Percentiles rank a stretch among this genome's conserved stretches.
Evolutionary conservation across 2,888 invertebrate genomes (phyloP).

Genomic region (Hermaeophaga mercurialis): DNA sequence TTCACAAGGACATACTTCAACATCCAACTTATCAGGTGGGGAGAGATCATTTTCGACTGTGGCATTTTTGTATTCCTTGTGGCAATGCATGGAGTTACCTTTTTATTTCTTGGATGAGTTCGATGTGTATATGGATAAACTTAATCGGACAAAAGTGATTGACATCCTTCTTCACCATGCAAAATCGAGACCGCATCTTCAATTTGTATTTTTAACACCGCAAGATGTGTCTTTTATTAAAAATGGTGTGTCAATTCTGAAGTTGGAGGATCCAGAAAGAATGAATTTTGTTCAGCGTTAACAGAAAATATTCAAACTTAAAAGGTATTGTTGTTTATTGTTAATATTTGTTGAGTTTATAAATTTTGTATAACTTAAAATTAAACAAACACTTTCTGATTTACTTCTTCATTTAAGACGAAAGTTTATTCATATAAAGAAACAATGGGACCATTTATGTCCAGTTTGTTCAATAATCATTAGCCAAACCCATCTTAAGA

Average conservation of each 20-base stretch:
- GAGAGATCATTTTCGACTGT: constrained; percentile 96
- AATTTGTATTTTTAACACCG: constrained; percentile 91
- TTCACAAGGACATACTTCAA: constrained; percentile 59
- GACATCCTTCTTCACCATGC: constrained; percentile 80
- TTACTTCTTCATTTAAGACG: no score
- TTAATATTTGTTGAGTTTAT: no score
- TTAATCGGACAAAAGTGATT: constrained; percentile 80
- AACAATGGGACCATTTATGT: no score
- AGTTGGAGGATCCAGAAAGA: constrained; percentile 36
- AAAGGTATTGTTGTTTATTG: no score
- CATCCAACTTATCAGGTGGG: constrained; percentile 87
- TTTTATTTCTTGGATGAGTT: constrained; percentile 96
- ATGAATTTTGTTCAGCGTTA: no score
- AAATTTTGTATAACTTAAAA: no score
- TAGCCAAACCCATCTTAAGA: no score
- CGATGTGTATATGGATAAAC: constrained; percentile 94
- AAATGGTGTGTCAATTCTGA: constrained; percentile 48
- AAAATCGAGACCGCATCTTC: constrained; percentile 66
- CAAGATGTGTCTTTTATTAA: constrained; percentile 68
- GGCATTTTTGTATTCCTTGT: constrained; percentile 89
- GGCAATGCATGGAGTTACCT: constrained; percentile 91
- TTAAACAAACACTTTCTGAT: no score
- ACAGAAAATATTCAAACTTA: no score
- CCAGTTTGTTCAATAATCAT: no score
- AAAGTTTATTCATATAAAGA: no score